phyloP scores from a whole-genome alignment of 1,140 invertebrate species.

The Lepidurus couesii region DNA sequence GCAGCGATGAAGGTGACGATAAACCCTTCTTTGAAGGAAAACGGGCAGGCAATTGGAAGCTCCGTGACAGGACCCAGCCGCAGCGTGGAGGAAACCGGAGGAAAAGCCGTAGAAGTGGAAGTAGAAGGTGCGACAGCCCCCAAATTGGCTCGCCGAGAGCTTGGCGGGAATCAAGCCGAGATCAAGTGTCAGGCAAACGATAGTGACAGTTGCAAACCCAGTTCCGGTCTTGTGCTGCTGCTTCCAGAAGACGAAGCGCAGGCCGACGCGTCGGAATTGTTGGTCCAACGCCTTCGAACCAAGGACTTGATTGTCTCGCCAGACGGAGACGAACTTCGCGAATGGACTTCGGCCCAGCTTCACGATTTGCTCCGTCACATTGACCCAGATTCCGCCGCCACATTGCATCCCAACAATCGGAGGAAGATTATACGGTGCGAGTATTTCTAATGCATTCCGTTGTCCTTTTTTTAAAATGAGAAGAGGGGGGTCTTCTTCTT shows the following conservation, averaged over 20 bases:
- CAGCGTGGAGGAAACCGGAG: background rate
- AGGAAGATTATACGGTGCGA: constrained; percentile 66
- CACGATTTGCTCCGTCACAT: constrained; percentile 61
- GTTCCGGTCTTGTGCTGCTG: constrained; percentile 2
- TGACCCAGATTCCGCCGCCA: constrained; percentile 69
- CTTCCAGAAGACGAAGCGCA: background rate
- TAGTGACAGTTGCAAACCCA: background rate
- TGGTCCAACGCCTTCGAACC: constrained; percentile 5
- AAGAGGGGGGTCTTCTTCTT: background rate
- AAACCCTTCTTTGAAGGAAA: background rate
- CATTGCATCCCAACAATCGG: constrained; percentile 82
- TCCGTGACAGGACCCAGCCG: background rate
- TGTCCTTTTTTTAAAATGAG: background rate
- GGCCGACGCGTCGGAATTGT: background rate
- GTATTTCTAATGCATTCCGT: constrained; percentile 24
- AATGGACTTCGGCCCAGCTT: constrained; percentile 48
- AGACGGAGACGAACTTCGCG: constrained; percentile 7
- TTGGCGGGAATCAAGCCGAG: background rate
- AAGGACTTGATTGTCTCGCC: constrained; percentile 23
- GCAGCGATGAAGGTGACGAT: background rate
- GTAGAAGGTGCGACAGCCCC: background rate
- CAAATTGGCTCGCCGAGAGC: constrained; percentile 13
- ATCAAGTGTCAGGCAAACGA: constrained; percentile 16
- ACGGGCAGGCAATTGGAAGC: background rate
- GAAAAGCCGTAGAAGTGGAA: too few relatives aligned